Conservation (phyloP, 2,113 vertebrate genomes). For the Spheniscus mendiculus region DNA sequence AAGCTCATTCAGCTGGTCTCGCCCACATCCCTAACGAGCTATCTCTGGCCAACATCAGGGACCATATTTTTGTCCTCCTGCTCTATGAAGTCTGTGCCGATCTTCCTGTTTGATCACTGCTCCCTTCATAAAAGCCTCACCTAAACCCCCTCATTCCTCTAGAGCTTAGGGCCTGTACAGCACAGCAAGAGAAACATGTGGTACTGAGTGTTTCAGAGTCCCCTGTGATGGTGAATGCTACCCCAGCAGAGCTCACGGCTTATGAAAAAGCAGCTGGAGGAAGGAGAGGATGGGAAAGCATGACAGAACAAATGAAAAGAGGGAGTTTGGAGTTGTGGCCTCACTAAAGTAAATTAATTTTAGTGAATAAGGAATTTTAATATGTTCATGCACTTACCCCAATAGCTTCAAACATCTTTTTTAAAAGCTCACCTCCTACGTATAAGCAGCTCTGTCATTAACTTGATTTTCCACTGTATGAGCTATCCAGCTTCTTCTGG, state of each 20-base stretch:
- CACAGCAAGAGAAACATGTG: background rate
- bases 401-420: background rate
- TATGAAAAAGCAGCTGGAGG: background rate
- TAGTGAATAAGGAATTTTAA: background rate
- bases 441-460: background rate
- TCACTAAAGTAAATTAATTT: background rate
- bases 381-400: background rate
- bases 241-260: background rate
- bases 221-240: background rate
- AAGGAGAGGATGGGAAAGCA: background rate
- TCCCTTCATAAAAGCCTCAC: background rate
- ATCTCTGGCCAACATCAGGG: background rate
- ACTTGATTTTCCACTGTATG: background rate
- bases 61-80: background rate
- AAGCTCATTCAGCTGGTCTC: background rate
- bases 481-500: background rate
- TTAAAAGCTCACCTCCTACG: background rate
- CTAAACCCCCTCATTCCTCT: background rate
- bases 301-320: background rate
- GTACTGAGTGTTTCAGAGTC: background rate
- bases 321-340: background rate
- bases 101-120: background rate
- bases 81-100: background rate
- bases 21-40: background rate
- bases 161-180: background rate